These are phyloP conservation scores for Gymnoscopelus braueri DNA, from an alignment of 2,797 vertebrate genomes.

Conservation along the genomic window DNA sequence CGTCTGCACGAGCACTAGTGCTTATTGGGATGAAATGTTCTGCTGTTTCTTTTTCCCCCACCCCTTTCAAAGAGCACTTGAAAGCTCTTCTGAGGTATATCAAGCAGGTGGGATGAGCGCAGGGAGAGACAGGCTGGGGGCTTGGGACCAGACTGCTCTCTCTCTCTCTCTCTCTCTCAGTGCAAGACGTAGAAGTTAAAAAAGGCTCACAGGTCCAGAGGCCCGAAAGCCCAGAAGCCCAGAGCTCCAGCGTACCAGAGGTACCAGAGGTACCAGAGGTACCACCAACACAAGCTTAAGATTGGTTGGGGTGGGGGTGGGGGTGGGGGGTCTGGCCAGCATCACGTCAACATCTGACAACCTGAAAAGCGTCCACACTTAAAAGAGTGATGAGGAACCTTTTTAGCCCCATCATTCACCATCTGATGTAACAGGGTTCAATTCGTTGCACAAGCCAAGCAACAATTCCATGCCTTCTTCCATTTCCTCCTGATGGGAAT, in stretches of 20 bases:
- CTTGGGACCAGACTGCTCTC: slow-evolving; percentile 51
- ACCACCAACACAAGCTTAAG: slow-evolving; percentile 22
- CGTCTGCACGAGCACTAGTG: slow-evolving; percentile 82
- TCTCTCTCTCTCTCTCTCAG: slow-evolving; percentile 44
- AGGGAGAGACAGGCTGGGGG: slow-evolving; percentile 44
- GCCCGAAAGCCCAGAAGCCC: slow-evolving; percentile 79
- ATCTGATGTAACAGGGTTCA: no score
- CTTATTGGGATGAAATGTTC: slow-evolving; percentile 66
- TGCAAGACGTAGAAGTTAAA: slow-evolving; percentile 62
- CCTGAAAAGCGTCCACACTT: slow-evolving; percentile 55
- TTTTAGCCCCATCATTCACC: no score
- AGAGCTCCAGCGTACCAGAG: slow-evolving; percentile 51
- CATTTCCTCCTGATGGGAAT: no score
- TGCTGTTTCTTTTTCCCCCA: slow-evolving; percentile 66
- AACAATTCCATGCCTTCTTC: no score
- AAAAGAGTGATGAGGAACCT: slow-evolving; percentile 21
- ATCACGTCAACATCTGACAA: slow-evolving; percentile 57
- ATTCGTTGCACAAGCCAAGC: no score
- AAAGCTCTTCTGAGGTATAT: slow-evolving; percentile 88
- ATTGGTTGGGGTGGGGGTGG: slow-evolving; percentile 29
- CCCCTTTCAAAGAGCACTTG: slow-evolving; percentile 89
- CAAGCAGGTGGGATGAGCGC: slow-evolving; percentile 84
- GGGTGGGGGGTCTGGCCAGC: slow-evolving; percentile 45
- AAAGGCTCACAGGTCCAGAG: slow-evolving; percentile 30
- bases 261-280: no score